These are phyloP conservation scores for Psilopogon haemacephalus DNA, from an alignment of 2,113 vertebrate species.

Conservation along the genomic window DNA sequence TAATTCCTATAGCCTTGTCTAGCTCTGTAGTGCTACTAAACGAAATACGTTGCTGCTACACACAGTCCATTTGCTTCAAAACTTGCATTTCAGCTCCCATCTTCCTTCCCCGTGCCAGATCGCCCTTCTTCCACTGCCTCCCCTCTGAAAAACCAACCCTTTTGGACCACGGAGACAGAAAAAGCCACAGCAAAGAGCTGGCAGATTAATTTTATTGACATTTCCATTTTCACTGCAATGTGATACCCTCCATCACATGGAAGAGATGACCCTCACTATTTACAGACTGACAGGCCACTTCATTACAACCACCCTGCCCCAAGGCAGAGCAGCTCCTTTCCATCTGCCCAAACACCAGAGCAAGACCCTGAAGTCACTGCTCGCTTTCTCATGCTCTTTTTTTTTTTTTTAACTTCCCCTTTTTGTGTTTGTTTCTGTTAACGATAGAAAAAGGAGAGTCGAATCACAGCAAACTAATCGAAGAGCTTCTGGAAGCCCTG, in stretches of 20 bases:
- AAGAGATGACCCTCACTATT: conserved; percentile 91
- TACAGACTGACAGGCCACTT: conserved; percentile 98
- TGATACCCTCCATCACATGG: conserved; percentile 91
- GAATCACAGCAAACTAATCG: conserved; percentile 62
- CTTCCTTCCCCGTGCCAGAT: conserved; percentile 37
- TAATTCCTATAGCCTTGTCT: conserved; percentile 66
- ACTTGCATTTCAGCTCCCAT: conserved; percentile 54
- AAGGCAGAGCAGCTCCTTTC: conserved; percentile 87
- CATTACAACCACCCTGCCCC: conserved; percentile 89
- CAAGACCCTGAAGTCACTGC: conserved; percentile 82
- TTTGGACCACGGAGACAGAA: conserved; percentile 76
- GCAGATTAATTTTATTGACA: conserved; percentile 99
- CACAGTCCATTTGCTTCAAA: conserved; percentile 57
- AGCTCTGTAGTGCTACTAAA: conserved; percentile 39
- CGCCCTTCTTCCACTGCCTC: conserved; percentile 51
- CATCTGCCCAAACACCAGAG: conserved; percentile 89
- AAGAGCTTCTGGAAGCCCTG: conserved; percentile 44
- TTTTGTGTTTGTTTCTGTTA: conserved; percentile 57
- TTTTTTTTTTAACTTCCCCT: background rate
- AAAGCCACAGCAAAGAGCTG: conserved; percentile 90
- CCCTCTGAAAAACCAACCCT: conserved; percentile 66
- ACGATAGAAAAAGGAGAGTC: conserved; percentile 28
- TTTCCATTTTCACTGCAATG: conserved; percentile 99
- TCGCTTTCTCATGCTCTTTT: conserved; percentile 63
- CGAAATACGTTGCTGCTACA: conserved; percentile 43